Evolutionary conservation across 2,888 invertebrate genomes (phyloP), one percentile per base, ranked within the genome.

Genomic region (Fragum whitleyi): DNA sequence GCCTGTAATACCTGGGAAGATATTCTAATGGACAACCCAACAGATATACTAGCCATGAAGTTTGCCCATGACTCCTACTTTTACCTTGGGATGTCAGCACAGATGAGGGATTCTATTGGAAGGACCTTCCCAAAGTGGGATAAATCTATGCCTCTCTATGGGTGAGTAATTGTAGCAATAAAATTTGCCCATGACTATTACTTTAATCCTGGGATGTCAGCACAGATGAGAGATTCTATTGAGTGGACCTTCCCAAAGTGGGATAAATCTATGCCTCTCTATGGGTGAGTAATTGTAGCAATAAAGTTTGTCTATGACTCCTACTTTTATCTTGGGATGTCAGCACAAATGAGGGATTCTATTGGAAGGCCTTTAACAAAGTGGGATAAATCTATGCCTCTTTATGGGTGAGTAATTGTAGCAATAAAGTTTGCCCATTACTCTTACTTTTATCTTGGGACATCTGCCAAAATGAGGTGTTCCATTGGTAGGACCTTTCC

Each of bases 381-480:
- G 69, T 95, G 95, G 95, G 92, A 92, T 36, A 73, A 88, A 6
- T 84, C 84, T 26, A 88, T 90, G 79, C 95, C 95, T 0, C 92
- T 94, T 21, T 94, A 95, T 90, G 93, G 93, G 94, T 94, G 87
- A 77, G 86, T 36, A 68, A 92, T 95, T 83, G 89, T 95, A 85
- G 95, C 95, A 3, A 84, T 95, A 9, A 95, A 95, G 86, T 94
- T 95, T 81, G 94, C 94, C 9, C 94, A 94, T 75, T 94, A 94
- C 83, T 90, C 92, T 2, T 95, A 94, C 82, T 94, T 95, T 90
- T 95, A 94, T 88, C 91, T 94, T 53, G 95, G 95, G 0, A 86
- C 91, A 68, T 91, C 91, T n/a, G 78, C 84, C 5, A 92, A 94
- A 75, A 94, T 95, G 88, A 88, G 94, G 74, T 94, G 95, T 87